Evolutionary conservation across 2,797 vertebrate species (phyloP), one percentile per base, ranked within the genome.

Genomic region (Hylomyscus alleni): DNA sequence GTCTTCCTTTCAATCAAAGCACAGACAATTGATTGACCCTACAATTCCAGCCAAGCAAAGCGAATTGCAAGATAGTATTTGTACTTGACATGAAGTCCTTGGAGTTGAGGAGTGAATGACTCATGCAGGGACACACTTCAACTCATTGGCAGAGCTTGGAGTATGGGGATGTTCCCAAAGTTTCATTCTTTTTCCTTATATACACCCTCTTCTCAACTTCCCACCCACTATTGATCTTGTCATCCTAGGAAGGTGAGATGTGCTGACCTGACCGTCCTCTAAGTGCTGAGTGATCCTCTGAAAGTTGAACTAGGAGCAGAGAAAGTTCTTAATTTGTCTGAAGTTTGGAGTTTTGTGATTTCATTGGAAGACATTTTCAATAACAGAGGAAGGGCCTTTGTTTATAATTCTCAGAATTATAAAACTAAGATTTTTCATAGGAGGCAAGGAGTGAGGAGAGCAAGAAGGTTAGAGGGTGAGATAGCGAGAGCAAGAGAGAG

Each of bases 31-130:
- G 14, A 26, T 89, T 86, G 52, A 17, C 26, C 54, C 29, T 20
- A 72, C 31, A 95, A 58, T 47, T 72, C 86, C 62, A 91, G 29
- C 34, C 37, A 91, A 94, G 56, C 76, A 88, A 93, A 67, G 54
- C 88, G 69, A 78, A 31, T 72, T 69, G 86, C 40, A 77, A 15
- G 37, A 84, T 91, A 50, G 67, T 5, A 73, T 24, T 29, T 77
- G 8, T 60, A 87, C 58, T 62, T 82, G 73, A 85, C 40, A 56
- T 29, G 22, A 1, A 2, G 29, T 82, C 77, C 17, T n/a, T 52
- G 56, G 60, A 77, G n/a, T 3, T 80, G 52, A 54, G n/a, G 15
- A 47, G 29, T 52, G 22, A 82, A 34, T 40, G 44, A 80, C 14
- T 90, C 58, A 31, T 47, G 12, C 52, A 47, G 37, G 29, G 50